Conservation (phyloP, 2,888 invertebrate genomes). For the Monopis laevigella region DNA sequence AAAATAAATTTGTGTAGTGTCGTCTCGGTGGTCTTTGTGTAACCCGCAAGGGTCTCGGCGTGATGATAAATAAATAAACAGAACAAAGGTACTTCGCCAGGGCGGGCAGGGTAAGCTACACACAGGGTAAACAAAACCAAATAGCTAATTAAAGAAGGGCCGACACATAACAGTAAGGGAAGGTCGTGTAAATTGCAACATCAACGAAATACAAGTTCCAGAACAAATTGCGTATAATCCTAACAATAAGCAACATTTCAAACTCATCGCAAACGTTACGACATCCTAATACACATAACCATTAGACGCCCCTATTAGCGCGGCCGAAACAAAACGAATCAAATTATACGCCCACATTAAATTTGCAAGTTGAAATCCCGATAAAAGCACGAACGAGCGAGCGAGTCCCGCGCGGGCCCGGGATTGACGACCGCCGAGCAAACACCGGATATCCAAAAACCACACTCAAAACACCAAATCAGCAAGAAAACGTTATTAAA, state of each 20-base stretch:
- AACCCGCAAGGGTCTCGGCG: no score
- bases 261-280: conserved; percentile 1
- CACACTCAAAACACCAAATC: conserved; percentile 27
- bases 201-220: neutral
- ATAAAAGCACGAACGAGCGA: conserved; percentile 26
- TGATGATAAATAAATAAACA: no score
- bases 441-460: conserved; percentile 11
- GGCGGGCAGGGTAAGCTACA: no score
- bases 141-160: conserved; percentile 5
- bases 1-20: no score
- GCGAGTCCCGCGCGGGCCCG: conserved; percentile 12
- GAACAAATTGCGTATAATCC: conserved; percentile 1
- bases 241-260: conserved; percentile 10
- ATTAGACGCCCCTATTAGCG: conserved; percentile 11
- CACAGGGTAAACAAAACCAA: no score
- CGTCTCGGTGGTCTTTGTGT: no score
- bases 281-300: conserved; percentile 6
- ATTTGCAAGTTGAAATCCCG: conserved; percentile 39
- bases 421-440: conserved; percentile 14
- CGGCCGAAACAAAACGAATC: conserved; percentile 12
- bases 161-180: neutral
- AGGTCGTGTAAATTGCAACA: neutral
- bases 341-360: conserved; percentile 23
- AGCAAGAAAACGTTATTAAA: conserved; percentile 48
- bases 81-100: no score